Percentiles rank a stretch among this genome's conserved stretches.
Evolutionary conservation across 2,113 vertebrate genomes (phyloP).

Genomic region (Dissostichus mawsoni): DNA sequence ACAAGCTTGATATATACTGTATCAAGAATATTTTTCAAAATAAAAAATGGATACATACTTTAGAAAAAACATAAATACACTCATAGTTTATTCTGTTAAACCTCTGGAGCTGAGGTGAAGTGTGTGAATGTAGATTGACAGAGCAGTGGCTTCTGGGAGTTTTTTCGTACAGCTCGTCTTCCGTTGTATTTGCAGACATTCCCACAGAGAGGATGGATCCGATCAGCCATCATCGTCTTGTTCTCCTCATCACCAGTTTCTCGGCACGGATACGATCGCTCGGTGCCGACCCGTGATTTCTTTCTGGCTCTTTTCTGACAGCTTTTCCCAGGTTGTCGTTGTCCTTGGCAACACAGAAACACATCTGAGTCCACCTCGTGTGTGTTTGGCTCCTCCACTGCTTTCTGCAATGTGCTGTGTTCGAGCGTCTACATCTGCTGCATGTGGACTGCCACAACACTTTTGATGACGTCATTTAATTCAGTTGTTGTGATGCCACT

Average conservation of each 20-base stretch:
- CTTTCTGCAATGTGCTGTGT: conserved; percentile 20
- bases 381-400: neutral
- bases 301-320: conserved; percentile 53
- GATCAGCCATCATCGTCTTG: conserved; percentile 38
- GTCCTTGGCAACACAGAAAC: conserved; percentile 51
- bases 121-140: neutral
- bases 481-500: too few species aligned
- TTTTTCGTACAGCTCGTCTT: conserved; percentile 14
- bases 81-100: conserved; percentile 1
- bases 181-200: conserved; percentile 2
- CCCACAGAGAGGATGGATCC: conserved; percentile 44
- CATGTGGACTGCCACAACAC: neutral
- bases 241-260: conserved; percentile 38
- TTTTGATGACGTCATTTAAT: too few species aligned
- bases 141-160: conserved; percentile 7
- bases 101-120: neutral
- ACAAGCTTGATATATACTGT: neutral
- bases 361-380: conserved; percentile 40
- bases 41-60: neutral
- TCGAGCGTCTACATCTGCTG: neutral
- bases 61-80: neutral
- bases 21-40: neutral
- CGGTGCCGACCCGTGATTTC: conserved; percentile 27
- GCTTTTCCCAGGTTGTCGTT: conserved; percentile 35
- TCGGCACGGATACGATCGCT: conserved; percentile 37